Evolutionary conservation across 2,113 vertebrate genomes (phyloP), one percentile per base, ranked within the genome.

Genomic region (Formicarius rufipectus): DNA sequence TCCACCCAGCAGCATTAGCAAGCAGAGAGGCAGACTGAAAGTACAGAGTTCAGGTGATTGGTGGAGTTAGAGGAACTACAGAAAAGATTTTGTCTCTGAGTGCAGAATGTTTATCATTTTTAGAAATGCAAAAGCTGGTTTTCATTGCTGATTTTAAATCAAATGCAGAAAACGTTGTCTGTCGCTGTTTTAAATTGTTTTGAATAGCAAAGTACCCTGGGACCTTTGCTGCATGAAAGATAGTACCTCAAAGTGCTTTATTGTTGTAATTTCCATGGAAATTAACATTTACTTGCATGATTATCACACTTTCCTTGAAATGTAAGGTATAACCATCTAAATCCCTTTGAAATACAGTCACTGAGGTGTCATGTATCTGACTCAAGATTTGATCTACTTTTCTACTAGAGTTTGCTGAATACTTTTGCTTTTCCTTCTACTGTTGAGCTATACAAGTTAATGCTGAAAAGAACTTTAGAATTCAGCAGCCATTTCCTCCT

Each of bases 221-320:
- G 95, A 96, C 82, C 47, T 90, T 80, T 92, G 68, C 52, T 52
- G 42, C 56, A 47, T 88, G 87, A 96, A 95, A 82, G 59, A 94
- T 88, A 93, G 71, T 91, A 92, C 60, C 79, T 95, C 87, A 81
- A 83, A 59, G 72, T 96, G 75, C 50, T 97, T 96, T 97, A 95
- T 84, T 95, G 90, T 94, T 92, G 87, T 84, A 97, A 97, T 97
- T 97, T 97, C 93, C 85, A 86, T 95, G 95, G 93, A 97, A 95
- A 97, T 96, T 96, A 96, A 92, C 87, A 81, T 78, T 83, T 95
- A 81, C 92, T 77, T 86, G 79, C 72, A 56, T 40, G 72, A 60
- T 95, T 97, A 95, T 92, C 87, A 85, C 71, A 66, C 37, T 94
- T 90, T 56, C 45, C 13, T 71, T 86, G 59, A 62, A 78, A 89